Evolutionary conservation across 2,888 invertebrate genomes (phyloP).

Genomic region (Mesopsocus fuscifrons): DNA sequence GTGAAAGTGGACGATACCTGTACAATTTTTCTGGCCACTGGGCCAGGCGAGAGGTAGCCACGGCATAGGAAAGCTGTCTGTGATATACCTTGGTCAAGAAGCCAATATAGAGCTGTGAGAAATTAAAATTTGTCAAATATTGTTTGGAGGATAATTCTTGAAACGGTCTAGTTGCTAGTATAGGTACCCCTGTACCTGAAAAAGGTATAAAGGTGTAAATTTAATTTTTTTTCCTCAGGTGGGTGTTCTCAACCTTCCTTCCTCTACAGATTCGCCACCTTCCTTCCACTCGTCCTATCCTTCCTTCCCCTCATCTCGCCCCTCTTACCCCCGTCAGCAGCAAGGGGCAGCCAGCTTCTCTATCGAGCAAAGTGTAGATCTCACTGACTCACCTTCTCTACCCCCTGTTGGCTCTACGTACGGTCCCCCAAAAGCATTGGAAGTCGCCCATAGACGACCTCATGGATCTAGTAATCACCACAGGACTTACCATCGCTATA

Average conservation of each 20-base stretch:
- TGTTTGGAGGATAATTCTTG: too few relatives aligned
- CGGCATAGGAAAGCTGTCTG: too few relatives aligned
- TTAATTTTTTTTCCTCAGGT: background rate
- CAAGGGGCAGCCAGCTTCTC: background rate
- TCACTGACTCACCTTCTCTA: background rate
- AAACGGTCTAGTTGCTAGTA: too few relatives aligned
- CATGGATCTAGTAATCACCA: background rate
- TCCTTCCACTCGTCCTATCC: background rate
- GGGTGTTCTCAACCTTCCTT: background rate
- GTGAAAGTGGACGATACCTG: too few relatives aligned
- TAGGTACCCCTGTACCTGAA: too few relatives aligned
- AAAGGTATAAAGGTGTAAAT: too few relatives aligned
- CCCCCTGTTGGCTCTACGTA: background rate
- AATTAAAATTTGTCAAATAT: too few relatives aligned
- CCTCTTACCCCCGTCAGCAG: background rate
- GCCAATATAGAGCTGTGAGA: too few relatives aligned
- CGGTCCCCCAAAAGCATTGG: conserved; percentile 6
- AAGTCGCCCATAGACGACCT: background rate
- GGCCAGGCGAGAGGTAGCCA: too few relatives aligned
- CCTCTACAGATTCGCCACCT: background rate
- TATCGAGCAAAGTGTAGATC: conserved; percentile 1
- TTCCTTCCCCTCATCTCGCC: background rate
- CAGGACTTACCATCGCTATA: conserved; percentile 1
- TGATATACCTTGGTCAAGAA: too few relatives aligned
- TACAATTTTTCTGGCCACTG: too few relatives aligned